phyloP scores from a whole-genome alignment of 37 sponge, comb jelly and placozoan species.

The Crambe crambe region DNA sequence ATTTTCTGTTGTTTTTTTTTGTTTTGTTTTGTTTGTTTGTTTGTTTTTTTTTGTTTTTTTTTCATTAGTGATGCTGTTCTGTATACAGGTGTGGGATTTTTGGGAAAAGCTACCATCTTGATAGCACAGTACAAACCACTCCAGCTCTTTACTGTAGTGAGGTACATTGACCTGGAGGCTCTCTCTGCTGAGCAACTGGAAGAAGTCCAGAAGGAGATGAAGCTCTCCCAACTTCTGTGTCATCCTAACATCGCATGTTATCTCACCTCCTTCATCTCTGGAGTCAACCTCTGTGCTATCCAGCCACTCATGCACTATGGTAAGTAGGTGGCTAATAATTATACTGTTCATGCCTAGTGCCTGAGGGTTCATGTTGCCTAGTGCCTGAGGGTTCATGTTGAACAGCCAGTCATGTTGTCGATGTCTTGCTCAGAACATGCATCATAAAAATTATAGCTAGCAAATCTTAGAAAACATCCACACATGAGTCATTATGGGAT shows the following conservation, averaged over 20 bases:
- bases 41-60: not conserved
- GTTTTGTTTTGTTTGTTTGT: not conserved
- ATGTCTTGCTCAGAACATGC: not conserved
- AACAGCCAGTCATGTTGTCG: too few species aligned
- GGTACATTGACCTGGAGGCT: constrained; percentile 57
- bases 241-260: constrained; percentile 63
- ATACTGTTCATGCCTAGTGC: not conserved
- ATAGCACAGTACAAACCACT: constrained; percentile 35
- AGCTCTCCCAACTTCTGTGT: constrained; percentile 42
- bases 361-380: not conserved
- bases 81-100: constrained; percentile 54
- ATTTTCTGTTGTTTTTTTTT: not conserved
- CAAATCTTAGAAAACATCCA: too few species aligned
- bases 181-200: constrained; percentile 45
- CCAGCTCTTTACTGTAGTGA: constrained; percentile 35
- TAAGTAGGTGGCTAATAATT: constrained; percentile 15
- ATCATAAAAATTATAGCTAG: too few species aligned
- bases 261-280: constrained; percentile 52
- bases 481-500: too few species aligned
- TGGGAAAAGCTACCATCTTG: constrained; percentile 47
- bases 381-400: not conserved
- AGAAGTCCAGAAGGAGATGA: constrained; percentile 72
- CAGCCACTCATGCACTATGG: constrained; percentile 83
- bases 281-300: constrained; percentile 53
- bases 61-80: not conserved